Evolutionary conservation across 2,113 vertebrate genomes (phyloP).

Genomic region (Notothenia coriiceps): DNA sequence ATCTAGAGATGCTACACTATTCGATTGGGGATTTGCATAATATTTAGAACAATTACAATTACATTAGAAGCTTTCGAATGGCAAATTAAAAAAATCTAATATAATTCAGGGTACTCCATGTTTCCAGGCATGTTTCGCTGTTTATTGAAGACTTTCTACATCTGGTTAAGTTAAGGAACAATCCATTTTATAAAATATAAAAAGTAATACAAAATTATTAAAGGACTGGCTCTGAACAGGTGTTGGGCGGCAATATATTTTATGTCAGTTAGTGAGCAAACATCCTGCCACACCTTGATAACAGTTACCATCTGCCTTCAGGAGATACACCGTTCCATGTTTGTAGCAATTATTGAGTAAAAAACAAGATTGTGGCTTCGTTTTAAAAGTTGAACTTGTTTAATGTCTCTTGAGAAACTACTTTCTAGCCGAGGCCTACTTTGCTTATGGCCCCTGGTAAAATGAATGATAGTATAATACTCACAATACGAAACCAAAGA

Average conservation of each 20-base stretch:
- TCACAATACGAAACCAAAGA: slow-evolving; percentile 2
- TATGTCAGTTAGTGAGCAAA: slow-evolving; percentile 23
- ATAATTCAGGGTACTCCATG: no score
- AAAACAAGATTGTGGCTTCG: neutral
- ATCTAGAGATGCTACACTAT: neutral
- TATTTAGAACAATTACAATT: neutral
- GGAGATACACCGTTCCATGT: neutral
- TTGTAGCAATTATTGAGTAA: neutral
- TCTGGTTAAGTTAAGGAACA: neutral
- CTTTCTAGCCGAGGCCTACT: neutral
- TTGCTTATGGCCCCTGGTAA: neutral
- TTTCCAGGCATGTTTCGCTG: neutral
- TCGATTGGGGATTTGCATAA: neutral
- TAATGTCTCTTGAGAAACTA: neutral
- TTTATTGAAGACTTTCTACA: neutral
- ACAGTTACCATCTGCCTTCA: slow-evolving; percentile 9
- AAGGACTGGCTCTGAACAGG: neutral
- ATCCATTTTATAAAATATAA: neutral
- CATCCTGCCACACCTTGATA: slow-evolving; percentile 24
- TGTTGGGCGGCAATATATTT: neutral
- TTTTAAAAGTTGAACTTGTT: neutral
- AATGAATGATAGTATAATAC: neutral
- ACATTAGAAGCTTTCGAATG: neutral
- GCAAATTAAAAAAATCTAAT: neutral
- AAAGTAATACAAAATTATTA: neutral